These are phyloP conservation scores for Megaceryle alcyon DNA, from an alignment of 2,797 vertebrate genomes.

Conservation along the genomic window DNA sequence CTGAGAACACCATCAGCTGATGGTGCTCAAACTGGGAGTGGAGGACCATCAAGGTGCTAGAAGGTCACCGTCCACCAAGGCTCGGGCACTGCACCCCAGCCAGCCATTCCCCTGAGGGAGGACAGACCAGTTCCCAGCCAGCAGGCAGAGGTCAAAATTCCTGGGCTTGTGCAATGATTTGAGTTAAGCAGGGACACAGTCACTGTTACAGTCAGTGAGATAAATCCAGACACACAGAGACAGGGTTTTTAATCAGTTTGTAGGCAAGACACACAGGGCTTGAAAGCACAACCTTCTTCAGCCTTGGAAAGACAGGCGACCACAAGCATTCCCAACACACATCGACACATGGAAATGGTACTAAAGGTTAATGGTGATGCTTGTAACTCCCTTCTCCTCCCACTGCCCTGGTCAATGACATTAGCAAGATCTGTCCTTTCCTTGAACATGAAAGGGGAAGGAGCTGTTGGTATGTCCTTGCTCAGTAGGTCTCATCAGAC, in stretches of 20 bases:
- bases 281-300: not conserved
- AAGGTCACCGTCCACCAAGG: not conserved
- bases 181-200: not conserved
- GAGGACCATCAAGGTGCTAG: not conserved
- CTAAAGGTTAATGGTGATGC: not conserved
- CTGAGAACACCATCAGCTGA: not conserved
- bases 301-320: not conserved
- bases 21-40: not conserved
- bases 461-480: not conserved
- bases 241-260: not conserved
- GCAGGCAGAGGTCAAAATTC: not conserved
- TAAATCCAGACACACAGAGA: not conserved
- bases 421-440: not conserved
- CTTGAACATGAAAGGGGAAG: not conserved
- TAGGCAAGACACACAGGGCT: not conserved
- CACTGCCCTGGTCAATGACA: not conserved
- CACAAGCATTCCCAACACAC: not conserved
- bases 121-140: not conserved
- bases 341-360: accelerated
- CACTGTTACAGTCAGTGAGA: not conserved
- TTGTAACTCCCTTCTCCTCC: not conserved
- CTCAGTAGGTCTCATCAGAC: not conserved
- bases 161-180: too few species aligned
- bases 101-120: accelerated
- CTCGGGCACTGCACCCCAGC: not conserved